phyloP scores from a whole-genome alignment of 2,113 vertebrate genomes.

The Amazona vittata region DNA sequence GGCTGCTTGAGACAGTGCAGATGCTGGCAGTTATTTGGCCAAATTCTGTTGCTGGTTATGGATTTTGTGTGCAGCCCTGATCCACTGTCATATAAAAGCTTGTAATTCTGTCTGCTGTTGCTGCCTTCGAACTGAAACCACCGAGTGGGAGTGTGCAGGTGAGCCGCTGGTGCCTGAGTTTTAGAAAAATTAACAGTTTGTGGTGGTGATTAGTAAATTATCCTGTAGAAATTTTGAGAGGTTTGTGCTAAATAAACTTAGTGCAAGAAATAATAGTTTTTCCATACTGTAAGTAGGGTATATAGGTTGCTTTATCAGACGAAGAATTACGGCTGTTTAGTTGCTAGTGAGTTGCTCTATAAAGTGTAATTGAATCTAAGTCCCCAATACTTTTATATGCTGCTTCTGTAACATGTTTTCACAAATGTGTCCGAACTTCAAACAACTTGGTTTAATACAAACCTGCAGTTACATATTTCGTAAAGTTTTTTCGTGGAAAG shows the following conservation, averaged over 20 bases:
- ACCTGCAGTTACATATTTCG: neutral
- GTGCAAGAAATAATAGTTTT: neutral
- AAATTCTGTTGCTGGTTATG: neutral
- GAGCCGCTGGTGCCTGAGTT: neutral
- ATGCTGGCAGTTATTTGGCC: neutral
- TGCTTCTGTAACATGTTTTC: neutral
- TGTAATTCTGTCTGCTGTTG: neutral
- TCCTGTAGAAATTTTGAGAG: neutral
- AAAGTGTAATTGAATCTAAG: slow-evolving; percentile 4
- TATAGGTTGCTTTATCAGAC: neutral
- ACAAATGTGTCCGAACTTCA: neutral
- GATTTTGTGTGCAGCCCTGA: neutral
- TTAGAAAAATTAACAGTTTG: neutral
- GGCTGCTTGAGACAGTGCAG: neutral
- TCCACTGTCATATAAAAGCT: neutral
- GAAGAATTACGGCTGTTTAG: neutral
- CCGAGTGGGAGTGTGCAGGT: neutral
- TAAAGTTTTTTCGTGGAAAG: neutral
- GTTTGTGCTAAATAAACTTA: neutral
- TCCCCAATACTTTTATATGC: neutral
- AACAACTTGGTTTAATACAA: neutral
- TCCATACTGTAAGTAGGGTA: neutral
- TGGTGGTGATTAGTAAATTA: neutral
- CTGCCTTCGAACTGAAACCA: neutral
- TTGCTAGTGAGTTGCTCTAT: neutral